These are phyloP conservation scores for Hiodon alosoides DNA, from an alignment of 2,113 vertebrate species.

Conservation along the genomic window DNA sequence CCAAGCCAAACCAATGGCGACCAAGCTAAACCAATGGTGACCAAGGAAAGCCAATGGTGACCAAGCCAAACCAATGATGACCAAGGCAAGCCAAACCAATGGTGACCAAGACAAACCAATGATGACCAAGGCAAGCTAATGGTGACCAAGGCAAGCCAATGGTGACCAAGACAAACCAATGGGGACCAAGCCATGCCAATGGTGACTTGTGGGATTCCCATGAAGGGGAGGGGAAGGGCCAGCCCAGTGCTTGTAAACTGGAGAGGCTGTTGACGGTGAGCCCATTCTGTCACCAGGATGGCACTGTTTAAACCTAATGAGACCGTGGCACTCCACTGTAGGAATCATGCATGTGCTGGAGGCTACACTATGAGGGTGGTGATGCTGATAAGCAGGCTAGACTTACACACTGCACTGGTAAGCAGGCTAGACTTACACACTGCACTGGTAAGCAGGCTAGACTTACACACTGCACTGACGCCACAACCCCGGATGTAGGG, in stretches of 20 bases:
- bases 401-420: no score
- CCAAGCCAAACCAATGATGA: slow-evolving; percentile 5
- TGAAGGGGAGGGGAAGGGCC: slow-evolving; percentile 14
- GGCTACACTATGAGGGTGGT: not conserved
- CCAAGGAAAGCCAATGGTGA: not conserved
- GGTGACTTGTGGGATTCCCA: not conserved
- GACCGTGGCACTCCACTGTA: slow-evolving; percentile 3
- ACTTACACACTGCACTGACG: no score
- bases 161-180: slow-evolving; percentile 1
- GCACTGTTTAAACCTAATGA: slow-evolving; percentile 10
- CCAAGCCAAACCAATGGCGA: no score
- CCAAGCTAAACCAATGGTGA: no score
- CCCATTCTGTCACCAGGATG: slow-evolving; percentile 10
- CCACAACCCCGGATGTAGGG: no score
- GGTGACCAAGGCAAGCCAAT: no score
- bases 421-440: no score
- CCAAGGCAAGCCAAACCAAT: not conserved
- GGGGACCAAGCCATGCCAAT: slow-evolving; percentile 1
- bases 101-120: no score
- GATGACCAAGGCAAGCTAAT: no score
- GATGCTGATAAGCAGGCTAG: not conserved
- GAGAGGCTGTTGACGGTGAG: not conserved
- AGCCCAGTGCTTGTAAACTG: slow-evolving; percentile 25
- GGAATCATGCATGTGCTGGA: slow-evolving; percentile 17
- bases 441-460: no score